phyloP scores from a whole-genome alignment of 92 coral and sea anemone genomes.

The Phymanthus crucifer region DNA sequence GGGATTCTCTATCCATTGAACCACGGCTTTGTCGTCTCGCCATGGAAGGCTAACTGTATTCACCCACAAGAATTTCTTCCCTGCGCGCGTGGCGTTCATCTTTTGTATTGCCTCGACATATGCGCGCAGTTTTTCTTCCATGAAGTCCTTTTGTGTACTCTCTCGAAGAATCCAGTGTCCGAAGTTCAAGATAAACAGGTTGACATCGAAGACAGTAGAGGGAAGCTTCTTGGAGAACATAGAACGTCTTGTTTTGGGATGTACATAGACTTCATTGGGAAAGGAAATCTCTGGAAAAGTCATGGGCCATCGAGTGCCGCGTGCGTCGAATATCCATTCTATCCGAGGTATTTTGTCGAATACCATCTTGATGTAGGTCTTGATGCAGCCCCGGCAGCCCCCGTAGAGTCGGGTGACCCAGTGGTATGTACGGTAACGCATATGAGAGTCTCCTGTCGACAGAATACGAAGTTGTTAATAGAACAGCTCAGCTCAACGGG shows the following conservation, averaged over 20 bases:
- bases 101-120: slow-evolving; percentile 67
- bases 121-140: slow-evolving; percentile 69
- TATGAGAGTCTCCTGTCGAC: slow-evolving; percentile 87
- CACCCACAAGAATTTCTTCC: slow-evolving; percentile 80
- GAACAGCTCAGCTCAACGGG: too few relatives aligned
- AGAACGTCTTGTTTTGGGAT: slow-evolving; percentile 81
- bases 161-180: slow-evolving; percentile 98
- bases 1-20: slow-evolving; percentile 91
- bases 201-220: slow-evolving; percentile 70
- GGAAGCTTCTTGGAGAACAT: slow-evolving; percentile 89
- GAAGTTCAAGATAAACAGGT: slow-evolving; percentile 84
- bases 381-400: slow-evolving; percentile 84
- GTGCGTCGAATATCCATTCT: slow-evolving; percentile 99
- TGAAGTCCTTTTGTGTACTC: slow-evolving; percentile 69
- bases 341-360: slow-evolving; percentile 94
- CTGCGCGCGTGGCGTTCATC: slow-evolving; percentile 57
- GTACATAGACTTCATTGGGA: slow-evolving; percentile 88
- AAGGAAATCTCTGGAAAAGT: slow-evolving; percentile 75
- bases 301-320: slow-evolving; percentile 98
- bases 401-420: slow-evolving; percentile 97
- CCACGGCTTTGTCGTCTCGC: slow-evolving; percentile 91
- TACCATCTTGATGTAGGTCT: slow-evolving; percentile 88
- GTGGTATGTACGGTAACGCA: slow-evolving; percentile 95
- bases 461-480: not conserved
- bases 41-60: slow-evolving; percentile 91